Evolutionary conservation across 2,888 invertebrate species (phyloP).

Genomic region (Endomychus coccineus): DNA sequence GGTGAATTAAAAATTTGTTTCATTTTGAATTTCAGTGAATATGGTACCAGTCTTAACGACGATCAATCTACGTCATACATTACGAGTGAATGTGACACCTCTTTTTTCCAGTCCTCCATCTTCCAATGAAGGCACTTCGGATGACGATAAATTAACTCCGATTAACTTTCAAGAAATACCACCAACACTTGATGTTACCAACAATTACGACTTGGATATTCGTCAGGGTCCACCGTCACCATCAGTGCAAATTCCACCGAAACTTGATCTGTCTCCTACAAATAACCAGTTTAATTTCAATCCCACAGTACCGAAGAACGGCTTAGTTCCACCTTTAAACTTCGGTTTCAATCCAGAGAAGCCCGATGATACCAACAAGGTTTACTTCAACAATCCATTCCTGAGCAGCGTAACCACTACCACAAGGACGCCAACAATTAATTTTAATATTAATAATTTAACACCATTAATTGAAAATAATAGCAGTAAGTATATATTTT

Average conservation of each 20-base stretch:
- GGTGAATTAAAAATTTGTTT: too few relatives aligned
- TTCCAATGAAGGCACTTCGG: too few relatives aligned
- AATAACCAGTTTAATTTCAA: too few relatives aligned
- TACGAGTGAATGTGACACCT: conserved; percentile 38
- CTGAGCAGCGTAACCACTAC: conserved; percentile 9
- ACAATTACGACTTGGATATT: too few relatives aligned
- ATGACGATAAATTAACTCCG: too few relatives aligned
- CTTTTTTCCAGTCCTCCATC: conserved; percentile 6
- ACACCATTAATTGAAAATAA: too few relatives aligned
- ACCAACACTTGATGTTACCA: too few relatives aligned
- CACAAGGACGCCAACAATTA: conserved; percentile 5
- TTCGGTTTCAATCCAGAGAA: conserved; percentile 1
- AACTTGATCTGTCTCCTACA: too few relatives aligned
- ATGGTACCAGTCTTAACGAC: conserved; percentile 41
- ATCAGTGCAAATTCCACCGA: too few relatives aligned
- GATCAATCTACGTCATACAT: conserved; percentile 47
- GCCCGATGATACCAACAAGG: not conserved
- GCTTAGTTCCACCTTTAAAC: not conserved
- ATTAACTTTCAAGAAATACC: too few relatives aligned
- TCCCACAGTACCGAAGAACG: not conserved
- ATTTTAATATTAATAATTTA: not conserved
- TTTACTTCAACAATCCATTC: conserved; percentile 11
- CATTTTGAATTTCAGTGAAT: conserved; percentile 24
- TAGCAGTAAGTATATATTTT: too few relatives aligned
- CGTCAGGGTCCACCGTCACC: too few relatives aligned